Base-by-base conservation (phyloP, 53 echinoderm and acorn worm species). In the Stichopus horrens region DNA sequence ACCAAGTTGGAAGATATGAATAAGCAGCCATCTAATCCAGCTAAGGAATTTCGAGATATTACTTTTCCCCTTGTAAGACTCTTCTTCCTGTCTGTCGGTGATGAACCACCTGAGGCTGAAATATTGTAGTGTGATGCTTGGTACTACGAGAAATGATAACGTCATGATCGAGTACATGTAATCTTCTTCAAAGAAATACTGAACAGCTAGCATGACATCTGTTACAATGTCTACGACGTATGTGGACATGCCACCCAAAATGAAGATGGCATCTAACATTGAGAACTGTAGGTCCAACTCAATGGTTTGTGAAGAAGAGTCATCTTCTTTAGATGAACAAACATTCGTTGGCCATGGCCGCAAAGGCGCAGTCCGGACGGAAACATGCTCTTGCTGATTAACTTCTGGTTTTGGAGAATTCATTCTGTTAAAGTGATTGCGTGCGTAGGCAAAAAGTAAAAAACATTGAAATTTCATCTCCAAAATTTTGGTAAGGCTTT, bases 31-130 rank as follows among this genome's bases (percentile, higher is more conserved):
- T 9, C 88, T 60, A 13, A 77, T 77, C 90, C 94, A 96, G 23
- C 89, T 84, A 86, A 82, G 90, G 8, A 95, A 21, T 81, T 90
- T 93, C 13, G 58, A 73, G 8, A 82, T 58, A n/a, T 93, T 52
- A 7, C 90, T 77, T 23, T 90, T 90, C 55, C 77, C 83, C 23
- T 88, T 68, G 10, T 92, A 79, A 5, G 84, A 76, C 1, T 56
- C 18, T 71, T 86, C 92, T 52, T 92, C 77, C 0, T 79, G 76
- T 5, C 89, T 82, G 84, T 99, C 99, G 7, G 83, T 79, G 22
- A 96, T 93, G 76, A 96, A 99, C 99, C 99, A 99, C 22, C 99
- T 66, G 57, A 99, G 92, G 83, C 98, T 98, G 89, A 98, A 89
- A 75, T 93, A 93, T 86, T 98, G 98, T 20, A 96, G 89, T 16